Evolutionary conservation across 2,797 vertebrate genomes (phyloP), one percentile per base, ranked within the genome.

Genomic region (Margarornis squamiger): DNA sequence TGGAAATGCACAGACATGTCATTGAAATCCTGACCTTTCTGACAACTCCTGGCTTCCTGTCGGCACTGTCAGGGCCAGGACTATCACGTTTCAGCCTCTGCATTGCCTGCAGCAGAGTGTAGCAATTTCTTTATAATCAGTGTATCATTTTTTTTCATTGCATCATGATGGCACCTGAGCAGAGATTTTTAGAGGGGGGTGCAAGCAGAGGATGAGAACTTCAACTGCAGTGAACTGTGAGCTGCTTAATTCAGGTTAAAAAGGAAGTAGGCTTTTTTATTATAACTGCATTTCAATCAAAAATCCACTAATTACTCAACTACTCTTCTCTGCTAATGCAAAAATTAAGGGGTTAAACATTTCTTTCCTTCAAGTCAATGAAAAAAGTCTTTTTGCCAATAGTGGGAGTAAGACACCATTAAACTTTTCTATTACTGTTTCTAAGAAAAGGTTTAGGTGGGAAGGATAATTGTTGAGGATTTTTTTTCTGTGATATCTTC

Each of bases 361-460:
- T 83, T n/a, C 19, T 89, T 92, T 48, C 32, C 34, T 77, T 79
- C 49, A 72, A 87, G 24, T 86, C 77, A 91, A 54, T 54, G 77
- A 88, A 29, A 89, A 93, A 89, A 82, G 4, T 77, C 34, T 57
- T 46, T 45, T 77, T 72, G 45, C 57, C 75, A 77, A 36, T 5
- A 66, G 68, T 66, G 43, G 78, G 89, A 83, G 87, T 83, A 88
- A 82, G 87, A 95, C 43, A 30, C 19, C 58, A 52, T 62, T 79
- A 74, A 83, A 83, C 72, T 59, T 36, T 73, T 88, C 85, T 94
- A 88, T 88, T 51, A 66, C 15, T 66, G 36, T 21, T 89, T 90
- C 75, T 94, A 92, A 91, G 79, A 92, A 95, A 87, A 96, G 57
- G 54, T 91, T 93, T 83, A 54, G 91, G 78, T 92, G 32, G 85